Evolutionary conservation across 2,797 vertebrate genomes (phyloP).

Genomic region (Danio choprae): DNA sequence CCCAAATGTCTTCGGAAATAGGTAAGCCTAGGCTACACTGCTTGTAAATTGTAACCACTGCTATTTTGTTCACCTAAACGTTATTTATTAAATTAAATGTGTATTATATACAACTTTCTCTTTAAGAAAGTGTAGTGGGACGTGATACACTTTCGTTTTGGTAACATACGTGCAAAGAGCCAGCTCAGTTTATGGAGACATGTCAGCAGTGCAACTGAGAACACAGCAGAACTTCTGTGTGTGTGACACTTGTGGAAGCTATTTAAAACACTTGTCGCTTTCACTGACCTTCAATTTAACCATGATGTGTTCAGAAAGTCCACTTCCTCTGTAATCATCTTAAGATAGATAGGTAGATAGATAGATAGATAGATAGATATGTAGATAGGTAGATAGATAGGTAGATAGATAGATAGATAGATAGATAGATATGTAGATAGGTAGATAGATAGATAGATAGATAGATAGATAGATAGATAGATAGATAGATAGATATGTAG

Average conservation of each 20-base stretch:
- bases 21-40: not conserved
- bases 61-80: not conserved
- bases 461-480: not conserved
- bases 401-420: not conserved
- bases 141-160: not conserved
- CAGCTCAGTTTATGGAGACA: slow-evolving; percentile 34
- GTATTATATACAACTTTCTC: not conserved
- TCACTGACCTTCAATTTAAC: slow-evolving; percentile 15
- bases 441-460: not conserved
- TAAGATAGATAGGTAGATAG: not conserved
- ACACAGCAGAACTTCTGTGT: not conserved
- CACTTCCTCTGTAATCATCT: slow-evolving; percentile 23
- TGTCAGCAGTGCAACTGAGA: slow-evolving; percentile 43
- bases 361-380: not conserved
- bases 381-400: too few species aligned
- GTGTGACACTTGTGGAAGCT: slow-evolving; percentile 35
- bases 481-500: not conserved
- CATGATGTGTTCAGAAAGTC: slow-evolving; percentile 40
- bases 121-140: not conserved
- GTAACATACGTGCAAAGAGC: slow-evolving; percentile 1
- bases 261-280: slow-evolving; percentile 47
- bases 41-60: not conserved
- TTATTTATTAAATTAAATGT: not conserved
- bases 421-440: not conserved
- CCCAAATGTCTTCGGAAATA: not conserved